These are phyloP conservation scores for Acanthosoma haemorrhoidale DNA, from an alignment of 2,888 invertebrate species.

Conservation along the genomic window DNA sequence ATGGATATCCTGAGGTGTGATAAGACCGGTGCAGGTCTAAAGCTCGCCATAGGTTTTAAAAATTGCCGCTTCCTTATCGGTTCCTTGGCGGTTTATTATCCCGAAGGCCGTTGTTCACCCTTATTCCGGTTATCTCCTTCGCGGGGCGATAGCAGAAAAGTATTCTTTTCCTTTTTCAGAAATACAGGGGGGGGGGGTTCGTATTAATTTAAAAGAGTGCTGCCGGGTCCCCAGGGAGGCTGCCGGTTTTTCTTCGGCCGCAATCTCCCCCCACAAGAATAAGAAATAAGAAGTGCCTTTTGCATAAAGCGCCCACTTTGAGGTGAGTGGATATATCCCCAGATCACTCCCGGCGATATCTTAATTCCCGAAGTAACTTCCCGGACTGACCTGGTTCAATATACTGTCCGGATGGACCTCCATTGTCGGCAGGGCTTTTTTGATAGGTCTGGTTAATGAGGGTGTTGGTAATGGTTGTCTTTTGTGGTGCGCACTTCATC, in stretches of 20 bases:
- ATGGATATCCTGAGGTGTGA: neutral
- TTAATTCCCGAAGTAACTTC: conserved; percentile 4
- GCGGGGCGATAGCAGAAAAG: conserved; percentile 4
- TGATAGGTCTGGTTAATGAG: too few species aligned
- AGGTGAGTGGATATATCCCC: conserved; percentile 6
- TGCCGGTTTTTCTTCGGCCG: neutral
- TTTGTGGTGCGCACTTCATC: too few species aligned
- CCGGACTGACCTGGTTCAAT: conserved; percentile 1
- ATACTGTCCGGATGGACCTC: neutral
- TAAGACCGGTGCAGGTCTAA: neutral
- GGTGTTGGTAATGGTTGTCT: neutral
- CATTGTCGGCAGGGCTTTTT: neutral
- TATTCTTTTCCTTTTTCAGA: neutral
- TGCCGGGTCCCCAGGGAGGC: neutral
- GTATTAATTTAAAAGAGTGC: conserved; percentile 26
- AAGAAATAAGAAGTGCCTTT: neutral
- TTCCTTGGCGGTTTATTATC: neutral
- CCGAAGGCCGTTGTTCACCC: too few species aligned
- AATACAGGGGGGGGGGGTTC: neutral
- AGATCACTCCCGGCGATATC: neutral
- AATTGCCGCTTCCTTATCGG: conserved; percentile 24
- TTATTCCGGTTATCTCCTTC: neutral
- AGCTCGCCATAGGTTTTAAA: conserved; percentile 22
- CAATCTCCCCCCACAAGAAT: neutral
- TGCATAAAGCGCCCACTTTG: conserved; percentile 24